A percentile compares a stretch with the other conserved stretches of the same genome.
Conservation (phyloP, 2,888 invertebrate species). For the Melinaea marsaeus region DNA sequence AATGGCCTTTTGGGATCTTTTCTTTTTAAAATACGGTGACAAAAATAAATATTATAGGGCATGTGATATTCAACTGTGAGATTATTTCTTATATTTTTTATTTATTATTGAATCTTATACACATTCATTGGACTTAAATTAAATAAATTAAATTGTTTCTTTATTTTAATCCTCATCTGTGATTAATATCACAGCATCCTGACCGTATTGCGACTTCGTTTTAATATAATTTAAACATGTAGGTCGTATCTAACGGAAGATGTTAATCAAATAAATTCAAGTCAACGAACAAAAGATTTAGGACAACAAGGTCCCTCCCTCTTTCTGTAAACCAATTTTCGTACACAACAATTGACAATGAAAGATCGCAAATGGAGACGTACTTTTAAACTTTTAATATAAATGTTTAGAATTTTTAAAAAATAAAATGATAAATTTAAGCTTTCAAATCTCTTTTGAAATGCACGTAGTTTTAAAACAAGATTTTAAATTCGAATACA, state of each 20-base stretch:
- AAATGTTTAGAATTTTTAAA: slow-evolving; percentile 7
- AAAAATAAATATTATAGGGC: slow-evolving; percentile 48
- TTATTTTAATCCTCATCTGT: not conserved
- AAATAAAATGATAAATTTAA: too few relatives aligned
- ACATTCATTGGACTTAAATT: slow-evolving; percentile 9
- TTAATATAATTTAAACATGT: slow-evolving; percentile 4
- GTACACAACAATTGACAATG: slow-evolving; percentile 18
- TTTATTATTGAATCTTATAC: not conserved
- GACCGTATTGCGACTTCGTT: not conserved
- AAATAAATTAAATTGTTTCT: not conserved
- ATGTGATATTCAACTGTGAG: slow-evolving; percentile 33
- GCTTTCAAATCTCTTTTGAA: too few relatives aligned
- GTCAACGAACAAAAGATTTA: slow-evolving; percentile 44
- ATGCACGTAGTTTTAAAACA: not conserved
- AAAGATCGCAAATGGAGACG: slow-evolving; percentile 4
- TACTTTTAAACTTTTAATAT: slow-evolving; percentile 10
- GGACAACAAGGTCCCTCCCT: slow-evolving; percentile 49
- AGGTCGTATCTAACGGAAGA: slow-evolving; percentile 37
- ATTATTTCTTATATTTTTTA: not conserved
- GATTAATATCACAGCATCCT: not conserved
- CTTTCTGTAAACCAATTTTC: slow-evolving; percentile 37
- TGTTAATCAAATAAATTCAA: slow-evolving; percentile 35
- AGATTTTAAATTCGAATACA: slow-evolving; percentile 5
- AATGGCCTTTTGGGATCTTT: slow-evolving; percentile 70
- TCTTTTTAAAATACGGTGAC: slow-evolving; percentile 56